Conservation (phyloP, 2,888 invertebrate species). For the Steromphala cineraria region DNA sequence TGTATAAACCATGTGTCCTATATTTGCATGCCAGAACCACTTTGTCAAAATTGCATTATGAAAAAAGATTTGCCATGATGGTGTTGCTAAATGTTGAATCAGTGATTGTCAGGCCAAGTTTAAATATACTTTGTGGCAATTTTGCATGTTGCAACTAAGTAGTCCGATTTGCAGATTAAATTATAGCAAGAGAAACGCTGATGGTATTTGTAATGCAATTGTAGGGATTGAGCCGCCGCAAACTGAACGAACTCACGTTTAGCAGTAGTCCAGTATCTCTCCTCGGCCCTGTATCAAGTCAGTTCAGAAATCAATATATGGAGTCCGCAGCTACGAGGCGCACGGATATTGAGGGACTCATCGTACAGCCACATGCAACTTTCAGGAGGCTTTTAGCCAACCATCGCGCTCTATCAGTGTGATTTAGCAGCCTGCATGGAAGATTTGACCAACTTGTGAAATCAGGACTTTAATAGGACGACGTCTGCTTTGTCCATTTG, state of each 20-base stretch:
- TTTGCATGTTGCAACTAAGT: neutral
- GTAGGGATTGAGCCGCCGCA: neutral
- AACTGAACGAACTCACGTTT: constrained; percentile 3
- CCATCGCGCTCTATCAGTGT: neutral
- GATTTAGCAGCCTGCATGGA: neutral
- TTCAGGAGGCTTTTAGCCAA: constrained; percentile 2
- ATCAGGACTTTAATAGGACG: neutral
- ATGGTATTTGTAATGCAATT: constrained; percentile 2
- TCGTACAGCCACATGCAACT: neutral
- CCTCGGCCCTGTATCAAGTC: neutral
- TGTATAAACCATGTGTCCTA: no score
- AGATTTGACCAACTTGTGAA: neutral
- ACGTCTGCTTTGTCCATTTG: no score
- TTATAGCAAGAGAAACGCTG: neutral
- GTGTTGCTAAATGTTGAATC: neutral
- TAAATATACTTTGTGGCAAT: neutral
- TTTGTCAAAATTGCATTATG: no score
- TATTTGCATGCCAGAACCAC: no score
- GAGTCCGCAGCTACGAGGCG: neutral
- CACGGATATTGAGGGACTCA: neutral
- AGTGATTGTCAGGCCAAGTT: neutral
- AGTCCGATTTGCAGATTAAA: neutral
- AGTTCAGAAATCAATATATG: neutral
- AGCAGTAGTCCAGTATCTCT: neutral
- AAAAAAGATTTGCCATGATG: neutral